Evolutionary conservation across 2,113 vertebrate genomes (phyloP).

Genomic region (Manacus vitellinus): DNA sequence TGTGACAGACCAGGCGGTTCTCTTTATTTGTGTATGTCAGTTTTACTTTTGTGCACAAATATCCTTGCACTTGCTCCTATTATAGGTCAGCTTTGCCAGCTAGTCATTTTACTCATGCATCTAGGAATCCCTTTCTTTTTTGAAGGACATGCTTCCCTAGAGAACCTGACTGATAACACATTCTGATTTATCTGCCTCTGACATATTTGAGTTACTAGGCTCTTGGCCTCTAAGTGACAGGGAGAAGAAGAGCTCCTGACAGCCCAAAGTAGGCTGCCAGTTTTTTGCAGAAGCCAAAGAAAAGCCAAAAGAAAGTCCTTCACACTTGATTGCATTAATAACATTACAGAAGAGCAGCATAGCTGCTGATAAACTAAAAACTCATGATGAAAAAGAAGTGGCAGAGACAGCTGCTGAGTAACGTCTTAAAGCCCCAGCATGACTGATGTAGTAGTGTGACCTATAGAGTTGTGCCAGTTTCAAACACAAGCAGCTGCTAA

Average conservation of each 20-base stretch:
- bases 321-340: background rate
- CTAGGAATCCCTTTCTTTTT: background rate
- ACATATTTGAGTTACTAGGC: background rate
- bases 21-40: background rate
- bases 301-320: background rate
- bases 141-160: background rate
- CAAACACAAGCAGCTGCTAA: conserved; percentile 31
- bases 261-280: background rate
- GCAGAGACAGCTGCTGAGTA: conserved; percentile 22
- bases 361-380: background rate
- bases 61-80: background rate
- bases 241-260: background rate
- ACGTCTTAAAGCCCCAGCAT: background rate
- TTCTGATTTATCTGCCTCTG: background rate
- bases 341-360: background rate
- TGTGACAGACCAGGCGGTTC: background rate
- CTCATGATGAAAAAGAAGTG: background rate
- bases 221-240: background rate
- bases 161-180: background rate
- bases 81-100: background rate
- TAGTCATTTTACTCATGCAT: background rate
- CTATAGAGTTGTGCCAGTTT: background rate
- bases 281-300: background rate
- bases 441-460: background rate
- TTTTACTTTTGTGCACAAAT: background rate